Conservation (phyloP, 2,113 vertebrate species). For the Heteronetta atricapilla region DNA sequence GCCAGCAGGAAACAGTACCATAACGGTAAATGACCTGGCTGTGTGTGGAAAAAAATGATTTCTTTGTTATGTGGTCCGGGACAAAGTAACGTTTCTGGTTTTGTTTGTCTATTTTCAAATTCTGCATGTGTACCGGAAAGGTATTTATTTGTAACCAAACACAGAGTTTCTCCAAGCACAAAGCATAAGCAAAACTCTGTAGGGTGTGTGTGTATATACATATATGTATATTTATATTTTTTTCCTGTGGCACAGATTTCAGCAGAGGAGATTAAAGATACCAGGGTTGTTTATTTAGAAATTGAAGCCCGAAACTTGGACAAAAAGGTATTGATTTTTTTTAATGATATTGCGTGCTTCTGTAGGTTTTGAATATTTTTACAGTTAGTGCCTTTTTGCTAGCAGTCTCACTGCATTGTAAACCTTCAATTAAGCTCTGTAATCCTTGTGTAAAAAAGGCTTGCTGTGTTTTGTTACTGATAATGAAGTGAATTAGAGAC, state of each 20-base stretch:
- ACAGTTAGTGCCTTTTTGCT: background rate
- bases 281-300: slow-evolving; percentile 83
- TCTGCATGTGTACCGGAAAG: background rate
- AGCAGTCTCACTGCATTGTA: background rate
- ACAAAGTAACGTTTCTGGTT: background rate
- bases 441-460: background rate
- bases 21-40: slow-evolving; percentile 74
- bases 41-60: background rate
- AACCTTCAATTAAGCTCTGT: background rate
- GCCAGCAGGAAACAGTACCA: slow-evolving; percentile 88
- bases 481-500: background rate
- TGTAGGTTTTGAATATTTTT: background rate
- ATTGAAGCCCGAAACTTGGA: slow-evolving; percentile 88
- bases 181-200: background rate
- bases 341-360: background rate
- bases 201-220: background rate
- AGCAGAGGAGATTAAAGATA: slow-evolving; percentile 91
- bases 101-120: background rate
- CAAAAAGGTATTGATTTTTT: slow-evolving; percentile 83
- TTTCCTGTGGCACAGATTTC: slow-evolving; percentile 76
- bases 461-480: background rate
- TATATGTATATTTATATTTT: background rate
- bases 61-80: background rate
- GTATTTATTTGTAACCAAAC: background rate
- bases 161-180: background rate